phyloP scores from a whole-genome alignment of 2,888 invertebrate species.

The Drosophila neotestacea region DNA sequence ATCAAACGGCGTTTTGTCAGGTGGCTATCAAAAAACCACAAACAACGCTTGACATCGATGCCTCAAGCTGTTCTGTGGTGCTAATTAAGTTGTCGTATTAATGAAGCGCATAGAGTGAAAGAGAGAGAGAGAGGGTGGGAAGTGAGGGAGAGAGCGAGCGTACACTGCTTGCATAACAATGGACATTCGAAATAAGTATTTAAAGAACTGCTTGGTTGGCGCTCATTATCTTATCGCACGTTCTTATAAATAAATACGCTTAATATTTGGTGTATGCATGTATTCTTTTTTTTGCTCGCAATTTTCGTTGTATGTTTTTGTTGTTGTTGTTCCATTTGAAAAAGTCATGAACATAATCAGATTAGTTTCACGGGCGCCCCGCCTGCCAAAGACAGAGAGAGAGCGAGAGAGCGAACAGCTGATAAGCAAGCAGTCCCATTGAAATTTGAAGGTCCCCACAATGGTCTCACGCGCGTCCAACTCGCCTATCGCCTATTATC shows the following conservation, averaged over 20 bases:
- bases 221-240: constrained; percentile 48
- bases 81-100: constrained; percentile 48
- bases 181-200: constrained; percentile 10
- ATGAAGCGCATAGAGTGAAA: background rate
- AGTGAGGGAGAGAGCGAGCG: background rate
- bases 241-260: constrained; percentile 36
- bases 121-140: background rate
- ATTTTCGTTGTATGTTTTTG: constrained; percentile 8
- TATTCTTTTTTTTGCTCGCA: constrained; percentile 13
- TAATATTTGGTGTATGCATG: constrained; percentile 13
- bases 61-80: constrained; percentile 23
- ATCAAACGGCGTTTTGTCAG: constrained; percentile 42
- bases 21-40: constrained; percentile 19
- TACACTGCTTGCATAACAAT: constrained; percentile 43
- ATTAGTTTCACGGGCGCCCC: constrained; percentile 54
- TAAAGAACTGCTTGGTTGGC: background rate
- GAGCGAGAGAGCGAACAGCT: constrained; percentile 23
- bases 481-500: constrained; percentile 55
- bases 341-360: constrained; percentile 46
- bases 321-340: constrained; percentile 19
- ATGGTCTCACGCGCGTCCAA: constrained; percentile 62
- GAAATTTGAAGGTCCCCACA: constrained; percentile 63
- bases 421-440: constrained; percentile 53
- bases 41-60: constrained; percentile 4
- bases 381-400: constrained; percentile 16